Evolutionary conservation across 2,113 vertebrate species (phyloP), one percentile per base, ranked within the genome.

Genomic region (Laticauda laticaudata): DNA sequence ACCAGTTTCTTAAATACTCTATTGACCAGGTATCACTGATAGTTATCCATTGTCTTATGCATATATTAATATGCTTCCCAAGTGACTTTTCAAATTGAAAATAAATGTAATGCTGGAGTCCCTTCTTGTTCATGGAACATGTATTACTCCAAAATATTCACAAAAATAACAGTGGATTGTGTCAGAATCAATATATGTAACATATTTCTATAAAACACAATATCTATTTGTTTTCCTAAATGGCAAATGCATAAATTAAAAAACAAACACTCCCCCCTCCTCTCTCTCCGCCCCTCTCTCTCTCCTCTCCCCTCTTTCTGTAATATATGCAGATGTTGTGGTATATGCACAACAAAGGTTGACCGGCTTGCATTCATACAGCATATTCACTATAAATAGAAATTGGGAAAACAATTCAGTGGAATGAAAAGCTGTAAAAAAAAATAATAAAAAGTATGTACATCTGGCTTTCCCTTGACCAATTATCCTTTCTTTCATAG

Each of bases 11-110:
- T 39, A 56, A 89, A 89, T 55, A 39, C 18, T 89, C n/a, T 9
- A 34, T 12, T 24, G 29, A n/a, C 5, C 53, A 53, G 24, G 48
- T 26, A 86, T 88, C 14, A 34, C 39, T 26, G 12, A 55, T 56
- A 21, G 54, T 56, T 43, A 89, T 89, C 87, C 57, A n/a, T n/a
- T 57, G 23, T 89, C 23, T 45, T 21, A 54, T 51, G 43, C 55
- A 89, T 43, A 89, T 89, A 39, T 59, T 43, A 89, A 43, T 26
- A 87, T 0, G 29, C 54, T 54, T 87, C 26, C 86, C 29, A 64
- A 69, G 24, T 43, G 45, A n/a, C 26, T 90, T 90, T 90, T 90
- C 57, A 90, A 69, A 51, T n/a, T 90, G 89, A 51, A 69, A 64
- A 20, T 64, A 59, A 14, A 59, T 89, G 21, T 59, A 89, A 89